Conservation (phyloP, 2,888 invertebrate genomes). For the Flexamia atlantica region DNA sequence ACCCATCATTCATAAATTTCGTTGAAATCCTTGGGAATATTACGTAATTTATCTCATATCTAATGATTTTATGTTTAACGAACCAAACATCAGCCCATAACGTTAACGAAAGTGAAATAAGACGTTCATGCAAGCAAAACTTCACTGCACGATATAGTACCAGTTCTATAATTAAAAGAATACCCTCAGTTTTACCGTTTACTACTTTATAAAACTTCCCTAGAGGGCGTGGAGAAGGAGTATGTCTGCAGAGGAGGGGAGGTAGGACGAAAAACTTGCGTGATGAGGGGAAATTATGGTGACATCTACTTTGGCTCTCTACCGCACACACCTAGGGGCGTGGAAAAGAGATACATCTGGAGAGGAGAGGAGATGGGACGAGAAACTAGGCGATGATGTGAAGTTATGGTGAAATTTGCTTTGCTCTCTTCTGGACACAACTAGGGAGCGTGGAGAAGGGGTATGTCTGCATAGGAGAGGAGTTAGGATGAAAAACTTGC, state of each 20-base stretch:
- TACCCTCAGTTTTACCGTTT: slow-evolving; percentile 34
- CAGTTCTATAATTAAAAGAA: slow-evolving; percentile 22
- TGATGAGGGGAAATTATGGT: background rate
- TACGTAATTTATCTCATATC: too few species aligned
- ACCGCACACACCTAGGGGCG: background rate
- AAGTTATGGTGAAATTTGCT: too few species aligned
- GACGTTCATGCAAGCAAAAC: slow-evolving; percentile 13
- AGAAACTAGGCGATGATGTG: too few species aligned
- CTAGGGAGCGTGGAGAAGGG: too few species aligned
- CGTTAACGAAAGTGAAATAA: background rate
- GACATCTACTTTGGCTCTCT: background rate
- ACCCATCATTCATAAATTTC: too few species aligned
- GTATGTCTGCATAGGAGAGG: too few species aligned
- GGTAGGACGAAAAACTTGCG: background rate
- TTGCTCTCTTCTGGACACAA: too few species aligned
- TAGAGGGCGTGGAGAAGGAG: background rate
- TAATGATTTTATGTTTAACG: too few species aligned
- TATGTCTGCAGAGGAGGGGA: background rate
- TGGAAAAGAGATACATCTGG: too few species aligned
- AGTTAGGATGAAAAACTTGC: too few species aligned
- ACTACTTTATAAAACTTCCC: slow-evolving; percentile 36
- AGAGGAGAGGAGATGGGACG: too few species aligned
- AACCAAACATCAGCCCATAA: background rate
- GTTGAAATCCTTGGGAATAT: too few species aligned
- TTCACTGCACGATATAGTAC: slow-evolving; percentile 1